Percentiles rank a stretch among this genome's conserved stretches.
Conservation (phyloP, 2,113 vertebrate species). For the Mirounga angustirostris region DNA sequence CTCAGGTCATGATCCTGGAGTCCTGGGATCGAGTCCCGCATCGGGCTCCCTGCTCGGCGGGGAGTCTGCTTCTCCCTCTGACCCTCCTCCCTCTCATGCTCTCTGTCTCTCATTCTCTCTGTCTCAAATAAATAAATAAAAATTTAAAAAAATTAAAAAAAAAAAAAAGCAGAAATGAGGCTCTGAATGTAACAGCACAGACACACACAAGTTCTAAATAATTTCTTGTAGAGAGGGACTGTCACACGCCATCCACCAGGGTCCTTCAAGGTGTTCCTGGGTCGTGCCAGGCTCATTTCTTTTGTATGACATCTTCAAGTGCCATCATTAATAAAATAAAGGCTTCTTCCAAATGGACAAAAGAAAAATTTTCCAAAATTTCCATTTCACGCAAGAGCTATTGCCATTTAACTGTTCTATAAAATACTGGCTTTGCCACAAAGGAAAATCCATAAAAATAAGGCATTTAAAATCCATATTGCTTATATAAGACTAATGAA, state of each 20-base stretch:
- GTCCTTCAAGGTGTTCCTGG: no score
- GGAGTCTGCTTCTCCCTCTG: no score
- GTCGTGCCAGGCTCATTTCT: neutral
- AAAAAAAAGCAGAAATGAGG: neutral
- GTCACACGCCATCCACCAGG: no score
- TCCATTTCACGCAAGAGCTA: neutral
- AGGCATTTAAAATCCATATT: slow-evolving; percentile 28
- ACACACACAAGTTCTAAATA: neutral
- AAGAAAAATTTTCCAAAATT: neutral
- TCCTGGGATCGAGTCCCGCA: no score
- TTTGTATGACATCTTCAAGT: neutral
- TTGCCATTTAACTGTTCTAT: neutral
- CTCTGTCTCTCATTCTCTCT: no score
- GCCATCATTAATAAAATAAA: neutral
- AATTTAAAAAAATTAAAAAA: no score
- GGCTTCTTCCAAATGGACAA: neutral
- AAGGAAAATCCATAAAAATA: slow-evolving; percentile 49
- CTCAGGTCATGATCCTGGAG: no score
- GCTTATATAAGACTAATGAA: neutral
- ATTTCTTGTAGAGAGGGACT: neutral
- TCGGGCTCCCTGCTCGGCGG: no score
- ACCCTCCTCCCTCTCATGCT: no score
- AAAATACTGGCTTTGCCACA: neutral
- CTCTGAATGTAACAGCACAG: neutral
- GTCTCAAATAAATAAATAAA: no score